Percentiles rank a stretch among this genome's conserved stretches.
Evolutionary conservation across 2,797 vertebrate species (phyloP).

Genomic region (Sphaeramia orbicularis): DNA sequence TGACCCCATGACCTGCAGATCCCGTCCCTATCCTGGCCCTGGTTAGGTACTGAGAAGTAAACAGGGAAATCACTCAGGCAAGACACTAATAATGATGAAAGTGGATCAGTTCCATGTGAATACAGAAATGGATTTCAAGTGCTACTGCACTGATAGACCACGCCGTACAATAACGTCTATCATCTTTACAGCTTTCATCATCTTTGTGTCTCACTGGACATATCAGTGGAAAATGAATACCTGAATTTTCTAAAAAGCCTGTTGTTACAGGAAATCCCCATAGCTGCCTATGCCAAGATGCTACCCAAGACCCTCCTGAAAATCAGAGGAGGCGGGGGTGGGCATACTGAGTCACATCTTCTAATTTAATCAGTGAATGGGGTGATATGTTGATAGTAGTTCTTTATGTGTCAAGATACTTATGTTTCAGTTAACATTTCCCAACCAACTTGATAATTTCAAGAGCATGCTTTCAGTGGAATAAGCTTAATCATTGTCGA

Average conservation of each 20-base stretch:
- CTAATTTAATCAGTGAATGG: conserved; percentile 32
- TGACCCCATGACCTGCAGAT: conserved; percentile 99
- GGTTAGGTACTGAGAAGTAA: conserved; percentile 90
- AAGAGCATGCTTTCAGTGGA: not conserved
- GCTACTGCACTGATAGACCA: conserved; percentile 10
- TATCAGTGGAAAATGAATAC: conserved; percentile 56
- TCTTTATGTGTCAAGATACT: conserved; percentile 7
- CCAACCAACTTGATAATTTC: conserved; percentile 2
- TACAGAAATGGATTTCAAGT: conserved; percentile 12
- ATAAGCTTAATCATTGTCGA: not conserved
- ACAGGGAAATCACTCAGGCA: conserved; percentile 22
- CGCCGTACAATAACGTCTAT: conserved; percentile 19
- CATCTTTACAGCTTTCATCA: conserved; percentile 39
- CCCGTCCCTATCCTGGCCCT: conserved; percentile 93
- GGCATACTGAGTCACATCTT: conserved; percentile 47
- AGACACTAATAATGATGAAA: conserved; percentile 17
- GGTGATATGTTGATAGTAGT: conserved; percentile 9
- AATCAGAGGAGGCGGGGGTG: conserved; percentile 13
- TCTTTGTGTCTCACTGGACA: conserved; percentile 44
- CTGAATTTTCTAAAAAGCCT: conserved; percentile 51
- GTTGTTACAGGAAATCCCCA: conserved; percentile 70
- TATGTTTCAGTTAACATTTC: conserved; percentile 12
- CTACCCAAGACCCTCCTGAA: conserved; percentile 24
- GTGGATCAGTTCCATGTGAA: conserved; percentile 27
- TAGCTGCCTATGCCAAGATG: conserved; percentile 52